Evolutionary conservation across 2,888 invertebrate species (phyloP).

Genomic region (Seladonia tumulorum): DNA sequence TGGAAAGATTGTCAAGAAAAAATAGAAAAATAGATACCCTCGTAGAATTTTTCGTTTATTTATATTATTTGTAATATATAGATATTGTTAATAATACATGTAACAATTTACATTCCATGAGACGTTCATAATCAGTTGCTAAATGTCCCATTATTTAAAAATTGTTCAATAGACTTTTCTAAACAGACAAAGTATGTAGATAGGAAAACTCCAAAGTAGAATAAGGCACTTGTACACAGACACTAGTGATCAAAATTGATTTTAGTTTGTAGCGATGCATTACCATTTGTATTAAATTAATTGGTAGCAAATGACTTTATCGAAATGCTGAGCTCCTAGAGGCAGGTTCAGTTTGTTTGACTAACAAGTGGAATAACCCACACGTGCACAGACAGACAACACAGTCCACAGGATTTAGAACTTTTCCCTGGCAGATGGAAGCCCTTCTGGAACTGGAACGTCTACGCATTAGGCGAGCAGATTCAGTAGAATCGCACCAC

Average conservation of each 20-base stretch:
- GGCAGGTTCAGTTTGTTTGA: not conserved
- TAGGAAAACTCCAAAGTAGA: not conserved
- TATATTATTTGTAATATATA: not conserved
- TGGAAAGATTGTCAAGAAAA: not conserved
- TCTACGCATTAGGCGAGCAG: not conserved
- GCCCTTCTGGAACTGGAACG: conserved; percentile 4
- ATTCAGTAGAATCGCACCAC: not conserved
- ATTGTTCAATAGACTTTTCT: too few species aligned
- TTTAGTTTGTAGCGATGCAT: too few species aligned
- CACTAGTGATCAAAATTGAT: not conserved
- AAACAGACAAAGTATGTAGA: not conserved
- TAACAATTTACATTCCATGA: not conserved
- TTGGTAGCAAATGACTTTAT: not conserved
- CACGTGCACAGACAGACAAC: not conserved
- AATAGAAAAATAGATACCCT: not conserved
- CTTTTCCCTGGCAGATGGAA: not conserved
- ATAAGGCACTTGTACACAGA: not conserved
- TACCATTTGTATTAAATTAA: too few species aligned
- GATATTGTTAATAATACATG: not conserved
- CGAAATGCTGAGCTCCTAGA: not conserved
- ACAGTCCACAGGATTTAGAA: not conserved
- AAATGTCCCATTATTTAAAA: not conserved
- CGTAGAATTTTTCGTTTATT: not conserved
- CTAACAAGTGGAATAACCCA: conserved; percentile 7
- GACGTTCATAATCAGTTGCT: too few species aligned